Evolutionary conservation across 2,888 invertebrate genomes (phyloP), one percentile per base, ranked within the genome.

Genomic region (Epinotia ramella): DNA sequence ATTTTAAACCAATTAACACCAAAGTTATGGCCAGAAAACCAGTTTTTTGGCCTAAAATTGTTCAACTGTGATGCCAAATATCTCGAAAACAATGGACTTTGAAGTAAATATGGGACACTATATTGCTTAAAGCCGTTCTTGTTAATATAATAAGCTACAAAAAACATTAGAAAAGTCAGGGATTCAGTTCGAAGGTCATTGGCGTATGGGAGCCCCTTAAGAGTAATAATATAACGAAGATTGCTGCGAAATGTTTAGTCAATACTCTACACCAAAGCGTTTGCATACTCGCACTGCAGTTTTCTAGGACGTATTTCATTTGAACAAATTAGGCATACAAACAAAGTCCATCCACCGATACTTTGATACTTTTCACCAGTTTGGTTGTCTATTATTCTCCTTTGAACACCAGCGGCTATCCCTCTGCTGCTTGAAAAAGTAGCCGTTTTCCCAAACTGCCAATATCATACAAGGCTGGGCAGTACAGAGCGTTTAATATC

Each of bases 401-500:
- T 7, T 53, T n/a, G n/a, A 53, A 7, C n/a, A n/a, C n/a, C 4
- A 53, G 7, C 6, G n/a, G 53, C n/a, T n/a, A 49, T 16, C 49
- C 49, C 6, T n/a, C 53, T 13, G 49, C 7, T 53, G 16, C 64
- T 66, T 66, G 53, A 44, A 68, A 57, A 62, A 6, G 18, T 20
- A 33, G n/a, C 33, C 1, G 33, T 62, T 62, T 57, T 57, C 57
- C 20, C 20, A 53, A 53, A 53, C 20, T 28, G 62, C 28, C 62
- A 40, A 4, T 33, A 57, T 53, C 28, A 46, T 66, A 66, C 18
- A 67, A n/a, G 7, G 33, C 18, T 13, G 33, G 18, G 12, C 67
- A 40, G 40, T 16, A 24, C 4, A 60, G 28, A 28, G 28, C 60
- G 60, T 24, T 28, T 60, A 63, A 63, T 69, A 24, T 69, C 69